Evolutionary conservation across 2,113 vertebrate genomes (phyloP), one percentile per base, ranked within the genome.

Genomic region (Phyllostomus discolor): DNA sequence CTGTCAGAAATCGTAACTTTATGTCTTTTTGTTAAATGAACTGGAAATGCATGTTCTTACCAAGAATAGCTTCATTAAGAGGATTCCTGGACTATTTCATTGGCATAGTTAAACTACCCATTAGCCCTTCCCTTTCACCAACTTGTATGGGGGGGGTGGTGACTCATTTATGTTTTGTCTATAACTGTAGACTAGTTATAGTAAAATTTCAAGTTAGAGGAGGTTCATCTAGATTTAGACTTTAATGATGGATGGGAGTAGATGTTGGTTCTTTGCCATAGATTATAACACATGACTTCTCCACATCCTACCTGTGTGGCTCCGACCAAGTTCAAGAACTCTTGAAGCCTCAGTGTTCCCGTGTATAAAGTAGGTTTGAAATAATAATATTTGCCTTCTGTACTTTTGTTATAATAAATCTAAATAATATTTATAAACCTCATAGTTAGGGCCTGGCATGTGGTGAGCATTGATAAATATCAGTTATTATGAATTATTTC

Each of bases 21-120:
- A 82, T 97, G 22, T 73, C 64, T 95, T 96, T 91, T 90, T 94
- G 82, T 92, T 85, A 95, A 95, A 88, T 93, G 59, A 83, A 52
- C 80, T 82, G 41, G 52, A 97, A 91, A 43, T 41, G 4, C 54
- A 41, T 0, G 38, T n/a, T 76, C 81, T 97, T 95, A 73, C 4
- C 70, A 91, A 91, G 26, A 41, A n/a, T 66, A 89, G 43, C 28
- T 93, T 88, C 84, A 69, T 78, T 70, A 96, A 86, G 50, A 91
- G 0, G 2, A n/a, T 92, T 86, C 50, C 90, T 75, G 17, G 17
- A 57, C 62, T 85, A 31, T 79, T 52, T 82, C 17, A 28, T 54
- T 70, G 35, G 62, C 54, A 41, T 12, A 88, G 24, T 38, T 96
- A 73, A 93, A 82, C n/a, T 66, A 70, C 14, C 16, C 11, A 26